Conservation (phyloP, 2,113 vertebrate species). For the Archilochus colubris region DNA sequence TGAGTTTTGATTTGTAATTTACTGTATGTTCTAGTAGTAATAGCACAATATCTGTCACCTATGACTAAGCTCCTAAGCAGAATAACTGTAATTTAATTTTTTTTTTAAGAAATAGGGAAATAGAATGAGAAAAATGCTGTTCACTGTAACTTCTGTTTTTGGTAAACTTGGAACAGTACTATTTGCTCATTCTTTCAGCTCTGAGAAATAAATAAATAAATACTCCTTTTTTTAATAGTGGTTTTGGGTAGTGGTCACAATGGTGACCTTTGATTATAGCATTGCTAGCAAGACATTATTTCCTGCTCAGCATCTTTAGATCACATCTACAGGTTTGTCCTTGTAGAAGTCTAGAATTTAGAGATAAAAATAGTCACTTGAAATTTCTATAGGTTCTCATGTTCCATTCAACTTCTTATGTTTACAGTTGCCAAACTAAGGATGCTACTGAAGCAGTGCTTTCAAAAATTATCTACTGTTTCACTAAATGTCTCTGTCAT, state of each 20-base stretch:
- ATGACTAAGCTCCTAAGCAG: background rate
- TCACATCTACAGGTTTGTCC: background rate
- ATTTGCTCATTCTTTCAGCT: background rate
- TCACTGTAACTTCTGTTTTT: background rate
- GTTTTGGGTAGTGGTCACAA: background rate
- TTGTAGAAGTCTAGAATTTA: background rate
- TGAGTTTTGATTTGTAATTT: background rate
- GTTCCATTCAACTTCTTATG: background rate
- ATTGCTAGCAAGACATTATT: background rate
- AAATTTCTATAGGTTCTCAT: background rate
- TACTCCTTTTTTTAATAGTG: background rate
- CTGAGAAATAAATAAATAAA: background rate
- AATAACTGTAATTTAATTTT: background rate
- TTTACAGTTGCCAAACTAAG: background rate
- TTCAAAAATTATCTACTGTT: background rate
- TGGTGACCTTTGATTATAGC: background rate
- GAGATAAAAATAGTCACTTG: background rate
- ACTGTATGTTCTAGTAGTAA: background rate
- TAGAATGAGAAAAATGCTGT: background rate
- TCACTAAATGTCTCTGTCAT: fast-evolving
- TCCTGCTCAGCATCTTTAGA: background rate
- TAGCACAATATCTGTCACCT: background rate
- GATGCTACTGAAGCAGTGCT: background rate
- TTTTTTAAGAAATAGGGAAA: background rate
- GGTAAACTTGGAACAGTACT: background rate